Evolutionary conservation across 2,113 vertebrate species (phyloP).

Genomic region (Sylvietta virens): DNA sequence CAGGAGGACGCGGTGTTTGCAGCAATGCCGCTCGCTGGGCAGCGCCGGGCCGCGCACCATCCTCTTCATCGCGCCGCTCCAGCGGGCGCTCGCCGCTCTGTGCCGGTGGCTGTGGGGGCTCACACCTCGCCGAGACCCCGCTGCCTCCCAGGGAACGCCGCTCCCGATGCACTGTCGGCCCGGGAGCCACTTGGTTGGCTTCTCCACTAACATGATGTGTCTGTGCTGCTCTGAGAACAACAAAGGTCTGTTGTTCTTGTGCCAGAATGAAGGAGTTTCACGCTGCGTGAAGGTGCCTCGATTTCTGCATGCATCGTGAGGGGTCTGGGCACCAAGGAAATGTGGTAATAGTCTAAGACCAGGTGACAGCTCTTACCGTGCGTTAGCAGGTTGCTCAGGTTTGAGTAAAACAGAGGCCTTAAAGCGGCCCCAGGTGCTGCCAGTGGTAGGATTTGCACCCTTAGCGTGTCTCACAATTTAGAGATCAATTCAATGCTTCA

Average conservation of each 20-base stretch:
- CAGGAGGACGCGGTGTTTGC: neutral
- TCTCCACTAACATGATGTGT: neutral
- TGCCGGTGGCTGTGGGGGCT: rapidly evolving
- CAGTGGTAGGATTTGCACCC: neutral
- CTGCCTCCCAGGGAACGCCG: neutral
- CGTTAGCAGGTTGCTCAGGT: neutral
- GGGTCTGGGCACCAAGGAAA: neutral
- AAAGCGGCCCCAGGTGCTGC: neutral
- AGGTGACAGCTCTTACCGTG: neutral
- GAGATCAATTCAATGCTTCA: neutral
- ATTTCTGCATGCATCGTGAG: neutral
- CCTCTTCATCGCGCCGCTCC: neutral
- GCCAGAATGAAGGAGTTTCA: neutral
- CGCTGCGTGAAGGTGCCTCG: neutral
- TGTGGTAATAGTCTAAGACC: neutral
- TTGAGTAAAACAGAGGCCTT: neutral
- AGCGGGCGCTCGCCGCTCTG: neutral
- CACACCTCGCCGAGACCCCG: rapidly evolving
- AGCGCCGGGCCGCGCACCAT: neutral
- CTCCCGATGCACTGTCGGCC: rapidly evolving
- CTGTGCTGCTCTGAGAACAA: neutral
- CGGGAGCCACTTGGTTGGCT: neutral
- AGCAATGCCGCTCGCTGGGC: neutral
- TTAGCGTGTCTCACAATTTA: neutral
- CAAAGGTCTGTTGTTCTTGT: neutral